Evolutionary conservation across 2,113 vertebrate genomes (phyloP).

Genomic region (Cnemophilus loriae): DNA sequence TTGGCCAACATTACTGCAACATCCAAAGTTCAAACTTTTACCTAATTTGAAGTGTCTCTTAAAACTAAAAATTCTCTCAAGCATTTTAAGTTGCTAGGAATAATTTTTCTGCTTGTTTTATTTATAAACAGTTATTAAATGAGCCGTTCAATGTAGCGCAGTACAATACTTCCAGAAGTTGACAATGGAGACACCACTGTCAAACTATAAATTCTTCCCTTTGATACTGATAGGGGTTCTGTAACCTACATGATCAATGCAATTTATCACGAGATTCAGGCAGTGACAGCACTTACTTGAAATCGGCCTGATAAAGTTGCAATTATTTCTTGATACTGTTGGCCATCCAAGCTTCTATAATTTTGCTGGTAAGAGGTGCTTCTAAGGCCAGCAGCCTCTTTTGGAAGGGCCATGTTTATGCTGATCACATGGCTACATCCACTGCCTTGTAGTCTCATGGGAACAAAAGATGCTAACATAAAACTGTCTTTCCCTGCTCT

Average conservation of each 20-base stretch:
- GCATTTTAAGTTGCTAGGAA: constrained; percentile 15
- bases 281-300: constrained; percentile 32
- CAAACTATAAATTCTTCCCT: constrained; percentile 63
- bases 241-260: constrained; percentile 57
- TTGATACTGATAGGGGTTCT: constrained; percentile 57
- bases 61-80: constrained; percentile 1
- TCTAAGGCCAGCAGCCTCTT: not conserved
- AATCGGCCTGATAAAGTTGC: constrained; percentile 39
- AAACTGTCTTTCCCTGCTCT: not conserved
- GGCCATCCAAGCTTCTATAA: constrained; percentile 1
- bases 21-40: not conserved
- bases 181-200: constrained; percentile 42
- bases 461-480: not conserved
- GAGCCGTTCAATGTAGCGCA: constrained; percentile 3
- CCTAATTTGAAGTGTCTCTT: not conserved
- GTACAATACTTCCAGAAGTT: constrained; percentile 45
- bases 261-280: constrained; percentile 54
- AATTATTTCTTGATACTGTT: constrained; percentile 31
- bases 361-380: not conserved
- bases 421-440: not conserved
- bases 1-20: not conserved
- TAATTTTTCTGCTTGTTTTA: constrained; percentile 50
- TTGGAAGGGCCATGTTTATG: not conserved
- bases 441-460: not conserved
- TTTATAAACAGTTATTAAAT: constrained; percentile 59